Percentiles rank a stretch among this genome's conserved stretches.
phyloP scores from a whole-genome alignment of 2,888 invertebrate genomes.

The Sclerodermus sp. region DNA sequence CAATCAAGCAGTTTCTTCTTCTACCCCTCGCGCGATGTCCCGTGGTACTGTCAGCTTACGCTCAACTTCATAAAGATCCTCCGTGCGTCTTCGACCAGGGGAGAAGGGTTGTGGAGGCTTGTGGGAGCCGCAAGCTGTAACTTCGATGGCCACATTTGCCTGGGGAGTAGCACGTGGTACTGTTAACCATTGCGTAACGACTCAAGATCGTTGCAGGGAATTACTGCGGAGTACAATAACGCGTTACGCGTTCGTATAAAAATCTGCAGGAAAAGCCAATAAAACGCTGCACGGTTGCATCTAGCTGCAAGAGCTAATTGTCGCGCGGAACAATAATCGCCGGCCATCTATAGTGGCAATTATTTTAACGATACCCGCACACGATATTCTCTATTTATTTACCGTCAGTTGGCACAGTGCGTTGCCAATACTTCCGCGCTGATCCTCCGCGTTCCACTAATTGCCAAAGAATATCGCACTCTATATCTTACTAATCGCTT shows the following conservation, averaged over 20 bases:
- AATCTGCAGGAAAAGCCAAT: slow-evolving; percentile 31
- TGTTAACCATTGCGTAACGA: slow-evolving; percentile 5
- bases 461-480: too few relatives aligned
- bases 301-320: slow-evolving; percentile 34
- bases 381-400: slow-evolving; percentile 38
- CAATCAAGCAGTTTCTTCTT: too few relatives aligned
- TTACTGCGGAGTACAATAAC: slow-evolving; percentile 14
- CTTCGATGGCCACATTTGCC: too few relatives aligned
- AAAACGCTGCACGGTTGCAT: slow-evolving; percentile 31
- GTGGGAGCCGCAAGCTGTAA: too few relatives aligned
- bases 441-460: neutral
- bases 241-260: slow-evolving; percentile 13
- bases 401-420: slow-evolving; percentile 18
- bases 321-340: slow-evolving; percentile 32
- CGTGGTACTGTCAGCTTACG: too few relatives aligned
- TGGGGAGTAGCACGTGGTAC: too few relatives aligned
- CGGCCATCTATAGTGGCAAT: slow-evolving; percentile 25
- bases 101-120: too few relatives aligned
- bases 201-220: slow-evolving; percentile 5
- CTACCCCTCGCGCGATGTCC: too few relatives aligned
- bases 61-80: too few relatives aligned
- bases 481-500: too few relatives aligned
- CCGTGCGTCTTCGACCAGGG: too few relatives aligned
- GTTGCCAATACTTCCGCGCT: slow-evolving; percentile 27
- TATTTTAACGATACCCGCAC: slow-evolving; percentile 36